These are phyloP conservation scores for Leucophora obtusa DNA, from an alignment of 2,888 invertebrate genomes.

Conservation along the genomic window DNA sequence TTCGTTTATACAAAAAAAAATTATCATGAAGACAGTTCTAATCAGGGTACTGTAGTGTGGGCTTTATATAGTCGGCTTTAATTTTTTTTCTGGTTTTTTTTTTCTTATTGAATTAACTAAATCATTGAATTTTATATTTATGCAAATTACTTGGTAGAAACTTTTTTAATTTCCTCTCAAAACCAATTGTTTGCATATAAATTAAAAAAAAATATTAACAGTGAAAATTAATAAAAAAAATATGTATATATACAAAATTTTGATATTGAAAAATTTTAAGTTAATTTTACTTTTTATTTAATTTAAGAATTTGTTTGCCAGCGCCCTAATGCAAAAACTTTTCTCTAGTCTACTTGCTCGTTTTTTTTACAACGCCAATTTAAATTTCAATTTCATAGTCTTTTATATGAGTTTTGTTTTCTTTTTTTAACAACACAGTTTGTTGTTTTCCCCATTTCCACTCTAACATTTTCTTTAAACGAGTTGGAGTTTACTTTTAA, in stretches of 20 bases:
- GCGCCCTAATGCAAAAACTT: slow-evolving; percentile 5
- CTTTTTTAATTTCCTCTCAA: background rate
- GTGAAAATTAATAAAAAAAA: slow-evolving; percentile 23
- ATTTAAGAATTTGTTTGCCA: background rate
- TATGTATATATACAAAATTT: background rate
- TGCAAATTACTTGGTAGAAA: background rate
- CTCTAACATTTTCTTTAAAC: slow-evolving; percentile 13
- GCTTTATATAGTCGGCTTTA: no score
- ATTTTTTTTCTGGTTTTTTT: no score
- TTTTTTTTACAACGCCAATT: slow-evolving; percentile 19
- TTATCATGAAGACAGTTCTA: no score
- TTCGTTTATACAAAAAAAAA: no score
- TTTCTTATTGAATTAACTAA: no score
- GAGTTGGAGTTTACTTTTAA: slow-evolving; percentile 9
- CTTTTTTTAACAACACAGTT: no score
- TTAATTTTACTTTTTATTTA: slow-evolving; percentile 26
- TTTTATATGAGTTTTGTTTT: slow-evolving; percentile 2
- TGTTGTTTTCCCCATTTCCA: slow-evolving; percentile 5
- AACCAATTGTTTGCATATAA: slow-evolving; percentile 1
- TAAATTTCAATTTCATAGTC: slow-evolving; percentile 41
- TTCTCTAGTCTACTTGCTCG: background rate
- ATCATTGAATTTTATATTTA: background rate
- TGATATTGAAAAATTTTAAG: slow-evolving; percentile 49
- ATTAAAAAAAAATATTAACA: slow-evolving; percentile 15
- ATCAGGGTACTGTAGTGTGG: no score